Evolutionary conservation across 2,113 vertebrate species (phyloP).

Genomic region (Glaucidium brasilianum): DNA sequence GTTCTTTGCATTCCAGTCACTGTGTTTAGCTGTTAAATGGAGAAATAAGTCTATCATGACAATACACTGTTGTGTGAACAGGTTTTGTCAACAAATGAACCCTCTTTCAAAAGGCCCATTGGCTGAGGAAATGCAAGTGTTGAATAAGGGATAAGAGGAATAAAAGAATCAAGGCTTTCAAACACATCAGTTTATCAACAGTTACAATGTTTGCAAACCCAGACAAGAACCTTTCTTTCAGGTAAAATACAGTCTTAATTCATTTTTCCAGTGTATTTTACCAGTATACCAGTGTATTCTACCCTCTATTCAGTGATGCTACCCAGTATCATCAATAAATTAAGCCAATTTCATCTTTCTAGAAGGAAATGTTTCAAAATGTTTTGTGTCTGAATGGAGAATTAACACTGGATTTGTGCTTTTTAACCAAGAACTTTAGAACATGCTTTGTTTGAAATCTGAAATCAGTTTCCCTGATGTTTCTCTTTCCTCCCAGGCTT

Average conservation of each 20-base stretch:
- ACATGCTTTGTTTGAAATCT: background rate
- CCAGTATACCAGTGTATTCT: too few relatives aligned
- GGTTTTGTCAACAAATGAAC: background rate
- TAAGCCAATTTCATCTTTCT: background rate
- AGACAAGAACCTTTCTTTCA: background rate
- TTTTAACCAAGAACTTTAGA: background rate
- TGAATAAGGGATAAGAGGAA: background rate
- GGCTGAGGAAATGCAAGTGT: background rate
- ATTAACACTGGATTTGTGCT: background rate
- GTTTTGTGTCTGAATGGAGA: background rate
- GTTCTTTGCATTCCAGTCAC: background rate
- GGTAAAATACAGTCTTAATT: background rate
- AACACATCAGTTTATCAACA: background rate
- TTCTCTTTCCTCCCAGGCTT: background rate
- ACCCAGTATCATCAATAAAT: background rate
- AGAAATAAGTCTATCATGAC: background rate
- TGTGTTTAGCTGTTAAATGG: background rate
- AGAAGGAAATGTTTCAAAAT: background rate
- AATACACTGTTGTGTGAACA: background rate
- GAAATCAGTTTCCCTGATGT: background rate
- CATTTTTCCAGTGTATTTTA: background rate
- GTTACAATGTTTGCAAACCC: background rate
- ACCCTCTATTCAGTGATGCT: too few relatives aligned
- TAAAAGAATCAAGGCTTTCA: background rate
- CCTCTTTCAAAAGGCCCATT: background rate